Evolutionary conservation across 2,797 vertebrate genomes (phyloP).

Genomic region (Acomys russatus): DNA sequence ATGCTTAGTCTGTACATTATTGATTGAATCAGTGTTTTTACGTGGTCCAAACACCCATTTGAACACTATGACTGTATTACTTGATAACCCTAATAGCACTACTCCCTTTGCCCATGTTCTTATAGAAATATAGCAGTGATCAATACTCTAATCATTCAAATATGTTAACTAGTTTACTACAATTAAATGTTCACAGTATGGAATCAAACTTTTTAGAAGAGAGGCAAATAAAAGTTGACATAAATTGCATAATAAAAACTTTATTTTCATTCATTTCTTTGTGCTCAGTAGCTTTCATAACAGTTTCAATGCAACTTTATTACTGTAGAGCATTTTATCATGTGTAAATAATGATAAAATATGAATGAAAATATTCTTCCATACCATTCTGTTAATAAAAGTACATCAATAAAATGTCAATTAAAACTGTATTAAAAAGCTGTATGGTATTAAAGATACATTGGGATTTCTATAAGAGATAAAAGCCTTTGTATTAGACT

Average conservation of each 20-base stretch:
- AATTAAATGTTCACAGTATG: constrained; percentile 67
- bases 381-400: constrained; percentile 12
- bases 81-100: not conserved
- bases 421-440: not conserved
- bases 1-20: not conserved
- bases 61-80: not conserved
- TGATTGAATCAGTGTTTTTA: not conserved
- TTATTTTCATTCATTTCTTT: constrained; percentile 54
- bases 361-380: not conserved
- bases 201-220: constrained; percentile 58
- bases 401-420: not conserved
- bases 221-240: constrained; percentile 27
- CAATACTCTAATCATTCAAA: constrained; percentile 51
- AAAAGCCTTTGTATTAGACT: not conserved
- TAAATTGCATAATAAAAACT: constrained; percentile 41
- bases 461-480: not conserved
- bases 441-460: not conserved
- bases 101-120: not conserved
- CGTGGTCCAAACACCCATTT: not conserved
- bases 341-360: constrained; percentile 54
- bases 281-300: constrained; percentile 6
- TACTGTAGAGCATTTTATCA: constrained; percentile 48
- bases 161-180: constrained; percentile 23
- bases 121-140: constrained; percentile 31
- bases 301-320: constrained; percentile 6